Percentiles rank a stretch among this genome's conserved stretches.
phyloP scores from a whole-genome alignment of 64 coral and sea anemone species.

The Dendrophyllia cribrosa region DNA sequence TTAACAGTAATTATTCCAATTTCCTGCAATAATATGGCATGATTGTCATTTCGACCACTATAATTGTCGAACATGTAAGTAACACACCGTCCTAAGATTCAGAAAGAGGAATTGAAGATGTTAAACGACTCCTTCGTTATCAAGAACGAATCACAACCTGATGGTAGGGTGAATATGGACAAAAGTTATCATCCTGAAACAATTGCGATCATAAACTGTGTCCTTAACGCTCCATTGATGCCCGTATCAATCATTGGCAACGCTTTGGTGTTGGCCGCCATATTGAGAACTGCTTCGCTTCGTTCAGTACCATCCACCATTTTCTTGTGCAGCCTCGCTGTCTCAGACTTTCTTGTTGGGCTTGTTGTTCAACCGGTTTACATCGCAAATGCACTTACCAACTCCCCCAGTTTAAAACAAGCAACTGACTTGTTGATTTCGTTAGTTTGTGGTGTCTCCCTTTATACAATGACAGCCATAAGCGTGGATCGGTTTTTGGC shows the following conservation, averaged over 20 bases:
- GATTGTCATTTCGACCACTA: no score
- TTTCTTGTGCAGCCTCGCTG: not conserved
- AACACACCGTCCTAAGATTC: no score
- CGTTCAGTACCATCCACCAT: not conserved
- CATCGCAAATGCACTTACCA: not conserved
- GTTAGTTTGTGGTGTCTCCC: not conserved
- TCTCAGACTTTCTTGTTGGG: constrained; percentile 32
- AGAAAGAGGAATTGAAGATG: no score
- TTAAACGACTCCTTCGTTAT: no score
- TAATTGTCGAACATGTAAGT: no score
- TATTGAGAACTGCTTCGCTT: not conserved
- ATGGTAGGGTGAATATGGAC: no score
- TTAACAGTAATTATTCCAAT: no score
- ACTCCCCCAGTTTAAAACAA: no score
- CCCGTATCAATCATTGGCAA: constrained; percentile 5
- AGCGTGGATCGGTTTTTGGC: not conserved
- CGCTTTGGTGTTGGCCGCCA: constrained; percentile 6
- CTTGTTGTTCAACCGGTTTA: constrained; percentile 12
- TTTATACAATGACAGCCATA: not conserved
- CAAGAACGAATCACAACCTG: no score
- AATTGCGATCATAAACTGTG: not conserved
- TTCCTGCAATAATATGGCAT: no score
- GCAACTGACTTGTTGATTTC: not conserved
- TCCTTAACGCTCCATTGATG: not conserved
- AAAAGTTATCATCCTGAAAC: not conserved